Conservation (phyloP, 1,140 invertebrate species). For the Rhyzopertha dominica region DNA sequence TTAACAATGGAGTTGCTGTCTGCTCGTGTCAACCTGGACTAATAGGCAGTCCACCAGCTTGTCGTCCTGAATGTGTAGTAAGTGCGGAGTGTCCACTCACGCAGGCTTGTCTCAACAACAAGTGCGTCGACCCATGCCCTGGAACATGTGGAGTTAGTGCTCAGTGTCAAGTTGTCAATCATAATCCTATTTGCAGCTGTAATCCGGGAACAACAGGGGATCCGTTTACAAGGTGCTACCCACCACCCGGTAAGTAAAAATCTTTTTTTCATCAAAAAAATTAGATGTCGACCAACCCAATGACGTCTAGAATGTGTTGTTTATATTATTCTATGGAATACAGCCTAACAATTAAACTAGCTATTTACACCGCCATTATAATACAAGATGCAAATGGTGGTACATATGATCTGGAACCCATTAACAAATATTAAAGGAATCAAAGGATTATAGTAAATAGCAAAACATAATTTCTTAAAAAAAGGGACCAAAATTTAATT, state of each 20-base stretch:
- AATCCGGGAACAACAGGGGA: conserved; percentile 64
- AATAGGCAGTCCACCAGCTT: conserved; percentile 68
- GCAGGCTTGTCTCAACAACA: conserved; percentile 62
- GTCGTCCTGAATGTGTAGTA: conserved; percentile 66
- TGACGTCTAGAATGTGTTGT: too few relatives aligned
- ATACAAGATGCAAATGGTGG: too few relatives aligned
- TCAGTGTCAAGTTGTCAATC: conserved; percentile 67
- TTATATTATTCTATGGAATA: too few relatives aligned
- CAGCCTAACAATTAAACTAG: too few relatives aligned
- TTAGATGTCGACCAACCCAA: too few relatives aligned
- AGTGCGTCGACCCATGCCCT: conserved; percentile 66
- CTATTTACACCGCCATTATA: too few relatives aligned
- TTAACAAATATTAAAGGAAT: too few relatives aligned
- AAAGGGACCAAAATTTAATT: too few relatives aligned
- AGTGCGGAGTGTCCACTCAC: conserved; percentile 66
- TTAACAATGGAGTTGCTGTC: conserved; percentile 66
- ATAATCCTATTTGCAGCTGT: conserved; percentile 72
- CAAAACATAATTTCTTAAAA: too few relatives aligned
- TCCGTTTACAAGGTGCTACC: conserved; percentile 60
- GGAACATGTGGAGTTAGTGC: conserved; percentile 70
- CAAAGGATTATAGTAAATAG: too few relatives aligned
- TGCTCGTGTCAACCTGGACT: conserved; percentile 66
- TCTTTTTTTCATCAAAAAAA: not conserved
- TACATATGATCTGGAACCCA: too few relatives aligned
- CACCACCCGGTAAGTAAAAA: conserved; percentile 48